Percentiles rank a stretch among this genome's conserved stretches.
Conservation (phyloP, 2,888 invertebrate species). For the Hirudinaria manillensis region DNA sequence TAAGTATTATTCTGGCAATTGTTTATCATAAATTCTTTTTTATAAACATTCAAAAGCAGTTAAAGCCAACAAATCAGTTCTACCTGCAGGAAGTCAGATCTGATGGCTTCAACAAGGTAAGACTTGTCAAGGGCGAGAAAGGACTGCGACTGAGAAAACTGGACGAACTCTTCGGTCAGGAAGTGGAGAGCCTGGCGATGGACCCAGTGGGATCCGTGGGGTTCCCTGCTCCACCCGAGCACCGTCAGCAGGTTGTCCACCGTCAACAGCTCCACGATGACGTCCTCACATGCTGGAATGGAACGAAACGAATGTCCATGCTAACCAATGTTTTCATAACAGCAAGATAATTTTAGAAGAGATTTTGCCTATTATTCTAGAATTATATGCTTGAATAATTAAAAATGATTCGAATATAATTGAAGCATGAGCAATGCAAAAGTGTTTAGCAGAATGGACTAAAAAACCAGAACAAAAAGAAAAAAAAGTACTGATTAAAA, state of each 20-base stretch:
- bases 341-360: too few species aligned
- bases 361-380: too few species aligned
- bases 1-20: too few species aligned
- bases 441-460: too few species aligned
- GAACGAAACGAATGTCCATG: background rate
- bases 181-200: conserved; percentile 82
- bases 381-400: too few species aligned
- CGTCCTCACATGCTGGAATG: conserved; percentile 75
- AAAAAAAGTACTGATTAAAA: too few species aligned
- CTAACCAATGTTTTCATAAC: background rate
- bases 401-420: too few species aligned
- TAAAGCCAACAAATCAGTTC: background rate
- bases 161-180: conserved; percentile 82
- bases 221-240: conserved; percentile 78
- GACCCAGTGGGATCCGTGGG: conserved; percentile 88
- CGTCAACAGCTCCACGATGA: conserved; percentile 77
- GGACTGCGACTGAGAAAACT: conserved; percentile 60
- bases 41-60: too few species aligned
- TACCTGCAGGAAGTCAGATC: conserved; percentile 66
- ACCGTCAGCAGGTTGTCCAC: conserved; percentile 76
- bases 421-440: too few species aligned
- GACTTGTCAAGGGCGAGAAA: conserved; percentile 71
- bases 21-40: too few species aligned
- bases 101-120: conserved; percentile 69
- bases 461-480: too few species aligned